phyloP scores from a whole-genome alignment of 1,140 invertebrate species.

The Danaus melanippus region DNA sequence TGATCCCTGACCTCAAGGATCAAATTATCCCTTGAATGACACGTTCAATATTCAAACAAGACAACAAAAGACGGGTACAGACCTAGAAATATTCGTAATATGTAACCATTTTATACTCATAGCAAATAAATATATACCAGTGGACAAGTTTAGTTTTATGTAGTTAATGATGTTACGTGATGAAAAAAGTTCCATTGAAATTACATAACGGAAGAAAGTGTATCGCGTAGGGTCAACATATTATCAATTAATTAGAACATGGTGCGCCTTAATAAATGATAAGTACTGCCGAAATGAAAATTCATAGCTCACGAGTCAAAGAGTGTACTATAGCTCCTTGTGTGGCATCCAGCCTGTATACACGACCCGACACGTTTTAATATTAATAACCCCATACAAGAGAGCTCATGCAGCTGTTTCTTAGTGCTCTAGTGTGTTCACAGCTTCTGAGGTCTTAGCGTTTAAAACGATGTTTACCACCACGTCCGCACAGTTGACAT shows the following conservation, averaged over 20 bases:
- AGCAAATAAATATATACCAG: not conserved
- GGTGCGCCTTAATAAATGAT: not conserved
- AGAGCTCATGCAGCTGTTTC: slow-evolving; percentile 45
- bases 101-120: not conserved
- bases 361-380: slow-evolving; percentile 46
- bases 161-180: no score
- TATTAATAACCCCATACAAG: slow-evolving; percentile 64
- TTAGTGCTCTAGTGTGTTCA: slow-evolving; percentile 22
- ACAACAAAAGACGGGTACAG: no score
- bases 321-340: slow-evolving; percentile 6
- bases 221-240: not conserved
- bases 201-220: not conserved
- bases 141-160: not conserved
- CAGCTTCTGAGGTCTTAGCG: slow-evolving; percentile 30
- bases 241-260: not conserved
- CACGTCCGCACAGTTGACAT: slow-evolving; percentile 20
- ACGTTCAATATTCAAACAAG: not conserved
- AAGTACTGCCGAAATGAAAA: not conserved
- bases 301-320: slow-evolving; percentile 9
- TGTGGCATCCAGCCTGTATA: slow-evolving; percentile 36
- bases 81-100: no score
- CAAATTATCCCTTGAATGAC: slow-evolving; percentile 13
- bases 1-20: slow-evolving; percentile 10
- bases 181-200: not conserved
- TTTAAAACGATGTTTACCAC: slow-evolving; percentile 63